Conservation (phyloP, 2,888 invertebrate genomes). For the Augochlorella aurata region DNA sequence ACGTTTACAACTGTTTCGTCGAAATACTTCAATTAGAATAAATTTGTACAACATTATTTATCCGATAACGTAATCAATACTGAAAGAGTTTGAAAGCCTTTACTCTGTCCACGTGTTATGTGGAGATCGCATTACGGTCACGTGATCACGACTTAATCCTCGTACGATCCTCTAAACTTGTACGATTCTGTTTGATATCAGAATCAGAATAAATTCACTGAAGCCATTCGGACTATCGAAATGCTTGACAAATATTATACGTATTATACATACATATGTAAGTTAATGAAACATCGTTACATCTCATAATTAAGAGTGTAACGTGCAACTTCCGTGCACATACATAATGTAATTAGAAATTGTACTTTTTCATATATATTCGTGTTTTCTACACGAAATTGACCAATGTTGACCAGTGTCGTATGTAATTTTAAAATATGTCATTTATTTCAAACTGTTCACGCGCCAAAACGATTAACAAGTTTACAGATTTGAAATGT, state of each 20-base stretch:
- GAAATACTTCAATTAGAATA: background rate
- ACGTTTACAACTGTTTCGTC: background rate
- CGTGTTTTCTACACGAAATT: background rate
- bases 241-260: constrained; percentile 23
- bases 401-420: background rate
- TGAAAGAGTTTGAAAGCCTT: constrained; percentile 37
- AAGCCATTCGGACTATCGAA: background rate
- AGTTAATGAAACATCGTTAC: background rate
- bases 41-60: background rate
- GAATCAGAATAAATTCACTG: background rate
- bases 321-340: constrained; percentile 2
- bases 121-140: constrained; percentile 36
- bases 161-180: constrained; percentile 33
- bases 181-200: background rate
- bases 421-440: background rate
- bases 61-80: constrained; percentile 25
- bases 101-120: constrained; percentile 46
- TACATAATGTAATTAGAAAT: background rate
- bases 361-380: background rate
- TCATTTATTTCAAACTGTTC: background rate
- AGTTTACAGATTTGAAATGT: background rate
- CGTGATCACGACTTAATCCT: constrained; percentile 42
- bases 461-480: background rate
- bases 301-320: constrained; percentile 8
- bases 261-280: background rate